phyloP scores from a whole-genome alignment of 2,113 vertebrate species.

The Salvelinus fontinalis region DNA sequence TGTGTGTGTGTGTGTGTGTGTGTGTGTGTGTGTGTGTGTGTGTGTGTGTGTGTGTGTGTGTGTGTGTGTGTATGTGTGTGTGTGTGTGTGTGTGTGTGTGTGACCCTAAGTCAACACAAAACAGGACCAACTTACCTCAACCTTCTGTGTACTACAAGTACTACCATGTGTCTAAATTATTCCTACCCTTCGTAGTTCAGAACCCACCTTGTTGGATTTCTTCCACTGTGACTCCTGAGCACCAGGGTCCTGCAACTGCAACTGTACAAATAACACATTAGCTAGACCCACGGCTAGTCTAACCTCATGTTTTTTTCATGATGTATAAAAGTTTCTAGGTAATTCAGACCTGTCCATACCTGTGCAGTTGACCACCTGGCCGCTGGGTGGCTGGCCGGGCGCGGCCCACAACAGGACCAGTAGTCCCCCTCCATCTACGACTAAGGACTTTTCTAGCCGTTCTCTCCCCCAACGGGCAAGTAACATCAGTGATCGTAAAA shows the following conservation, averaged over 20 bases:
- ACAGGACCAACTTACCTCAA: too few relatives aligned
- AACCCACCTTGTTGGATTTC: constrained; percentile 56
- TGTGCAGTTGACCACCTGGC: constrained; percentile 34
- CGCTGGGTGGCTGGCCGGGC: background rate
- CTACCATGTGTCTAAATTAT: too few relatives aligned
- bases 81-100: too few relatives aligned
- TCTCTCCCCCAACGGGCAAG: constrained; percentile 31
- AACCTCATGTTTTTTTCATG: too few relatives aligned
- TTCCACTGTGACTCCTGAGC: constrained; percentile 36
- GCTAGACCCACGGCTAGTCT: background rate
- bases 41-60: too few relatives aligned
- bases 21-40: too few relatives aligned
- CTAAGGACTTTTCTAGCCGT: background rate
- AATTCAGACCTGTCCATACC: constrained; percentile 36
- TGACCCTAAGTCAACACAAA: too few relatives aligned
- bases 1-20: too few relatives aligned
- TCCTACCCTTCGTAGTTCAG: too few relatives aligned
- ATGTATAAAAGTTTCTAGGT: too few relatives aligned
- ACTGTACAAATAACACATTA: constrained; percentile 46
- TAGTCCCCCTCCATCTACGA: constrained; percentile 46
- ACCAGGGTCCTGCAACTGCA: constrained; percentile 68
- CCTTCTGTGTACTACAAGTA: too few relatives aligned
- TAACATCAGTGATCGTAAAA: constrained; percentile 40
- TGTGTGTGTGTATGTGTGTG: too few relatives aligned
- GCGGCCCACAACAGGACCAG: constrained; percentile 57